Conservation (phyloP, 2,113 vertebrate species). For the Orthonyx spaldingii region DNA sequence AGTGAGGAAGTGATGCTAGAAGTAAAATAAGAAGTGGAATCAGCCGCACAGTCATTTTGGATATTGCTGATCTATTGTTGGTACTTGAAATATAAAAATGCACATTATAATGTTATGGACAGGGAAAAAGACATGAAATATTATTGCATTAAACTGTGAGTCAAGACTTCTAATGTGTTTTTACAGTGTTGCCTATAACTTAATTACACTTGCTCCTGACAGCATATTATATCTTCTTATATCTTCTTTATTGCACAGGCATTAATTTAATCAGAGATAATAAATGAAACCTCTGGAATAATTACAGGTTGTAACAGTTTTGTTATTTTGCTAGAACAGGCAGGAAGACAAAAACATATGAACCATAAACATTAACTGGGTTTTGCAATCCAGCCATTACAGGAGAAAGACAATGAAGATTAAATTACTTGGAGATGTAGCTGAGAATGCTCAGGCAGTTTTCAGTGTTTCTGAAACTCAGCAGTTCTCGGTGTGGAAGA, state of each 20-base stretch:
- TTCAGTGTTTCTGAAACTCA: background rate
- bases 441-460: background rate
- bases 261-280: slow-evolving; percentile 31
- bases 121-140: background rate
- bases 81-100: background rate
- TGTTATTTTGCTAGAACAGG: background rate
- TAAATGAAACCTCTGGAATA: slow-evolving; percentile 11
- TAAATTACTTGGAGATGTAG: background rate
- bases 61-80: background rate
- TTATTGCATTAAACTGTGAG: background rate
- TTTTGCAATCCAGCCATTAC: slow-evolving; percentile 8
- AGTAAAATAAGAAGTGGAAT: slow-evolving; percentile 40
- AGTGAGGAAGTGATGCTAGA: background rate
- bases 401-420: background rate
- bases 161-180: background rate
- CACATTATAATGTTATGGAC: background rate
- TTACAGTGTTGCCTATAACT: background rate
- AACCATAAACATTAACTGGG: background rate
- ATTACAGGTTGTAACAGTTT: slow-evolving; percentile 20
- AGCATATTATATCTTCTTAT: background rate
- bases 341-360: background rate
- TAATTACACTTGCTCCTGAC: background rate
- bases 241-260: background rate
- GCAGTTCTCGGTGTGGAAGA: background rate
- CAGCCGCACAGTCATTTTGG: background rate